A percentile compares a stretch with the other conserved stretches of the same genome.
These are phyloP conservation scores for Caenorhabditis virilis DNA, from an alignment of 2,888 invertebrate genomes.

Conservation along the genomic window DNA sequence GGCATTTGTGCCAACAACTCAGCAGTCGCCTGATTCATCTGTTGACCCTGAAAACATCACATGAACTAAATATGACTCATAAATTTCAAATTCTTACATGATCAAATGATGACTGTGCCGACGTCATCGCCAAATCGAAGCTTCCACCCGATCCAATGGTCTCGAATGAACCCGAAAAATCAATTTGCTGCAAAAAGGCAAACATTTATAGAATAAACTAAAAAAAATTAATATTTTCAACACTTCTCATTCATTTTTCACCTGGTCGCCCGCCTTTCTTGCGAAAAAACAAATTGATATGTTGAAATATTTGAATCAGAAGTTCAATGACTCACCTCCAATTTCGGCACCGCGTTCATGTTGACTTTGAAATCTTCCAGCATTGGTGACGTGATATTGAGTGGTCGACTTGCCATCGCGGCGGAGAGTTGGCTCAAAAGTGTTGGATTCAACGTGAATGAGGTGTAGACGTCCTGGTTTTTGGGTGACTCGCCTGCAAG, in stretches of 20 bases:
- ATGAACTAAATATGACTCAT: neutral
- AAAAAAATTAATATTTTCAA: too few species aligned
- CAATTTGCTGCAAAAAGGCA: conserved; percentile 27
- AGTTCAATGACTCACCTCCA: conserved; percentile 14
- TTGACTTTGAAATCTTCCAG: conserved; percentile 22
- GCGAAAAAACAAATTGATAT: neutral
- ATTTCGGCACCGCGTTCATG: conserved; percentile 9
- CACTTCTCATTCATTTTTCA: too few species aligned
- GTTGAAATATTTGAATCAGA: neutral
- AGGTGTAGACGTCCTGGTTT: conserved; percentile 18
- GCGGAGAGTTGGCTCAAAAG: conserved; percentile 37
- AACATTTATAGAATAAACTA: too few species aligned
- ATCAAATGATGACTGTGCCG: conserved; percentile 25
- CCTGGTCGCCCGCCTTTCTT: neutral
- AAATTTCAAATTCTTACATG: too few species aligned
- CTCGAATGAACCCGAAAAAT: conserved; percentile 31
- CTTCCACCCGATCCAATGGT: conserved; percentile 16
- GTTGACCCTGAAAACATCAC: conserved; percentile 12
- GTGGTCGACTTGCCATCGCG: conserved; percentile 22
- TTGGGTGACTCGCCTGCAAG: conserved; percentile 41
- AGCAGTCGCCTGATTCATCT: conserved; percentile 12
- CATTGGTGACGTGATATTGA: conserved; percentile 17
- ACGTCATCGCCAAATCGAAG: conserved; percentile 21
- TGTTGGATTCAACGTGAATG: conserved; percentile 8
- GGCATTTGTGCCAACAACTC: conserved; percentile 42